Evolutionary conservation across 1,140 invertebrate species (phyloP).

Genomic region (Wiebesia pumilae): DNA sequence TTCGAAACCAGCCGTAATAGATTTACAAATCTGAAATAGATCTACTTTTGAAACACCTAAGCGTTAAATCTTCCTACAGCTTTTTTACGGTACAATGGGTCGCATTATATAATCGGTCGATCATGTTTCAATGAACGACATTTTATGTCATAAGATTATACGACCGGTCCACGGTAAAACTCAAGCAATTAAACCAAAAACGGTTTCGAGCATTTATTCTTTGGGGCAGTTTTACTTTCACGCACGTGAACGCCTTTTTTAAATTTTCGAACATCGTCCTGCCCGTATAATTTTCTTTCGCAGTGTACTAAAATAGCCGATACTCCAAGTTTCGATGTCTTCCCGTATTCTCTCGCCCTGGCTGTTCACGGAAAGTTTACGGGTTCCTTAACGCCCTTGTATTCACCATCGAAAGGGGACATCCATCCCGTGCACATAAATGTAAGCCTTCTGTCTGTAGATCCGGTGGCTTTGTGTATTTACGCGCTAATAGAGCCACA

Average conservation of each 20-base stretch:
- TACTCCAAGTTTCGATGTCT: neutral
- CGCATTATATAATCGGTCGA: neutral
- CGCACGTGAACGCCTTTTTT: neutral
- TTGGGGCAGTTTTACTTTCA: neutral
- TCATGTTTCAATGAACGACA: neutral
- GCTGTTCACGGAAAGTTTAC: constrained; percentile 21
- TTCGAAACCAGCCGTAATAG: neutral
- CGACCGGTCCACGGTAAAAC: neutral
- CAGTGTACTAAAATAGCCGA: neutral
- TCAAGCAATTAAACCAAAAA: neutral
- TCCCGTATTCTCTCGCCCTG: neutral
- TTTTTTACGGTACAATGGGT: neutral
- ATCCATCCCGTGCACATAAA: neutral
- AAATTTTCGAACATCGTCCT: neutral
- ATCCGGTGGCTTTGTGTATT: neutral
- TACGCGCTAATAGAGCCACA: constrained; percentile 26
- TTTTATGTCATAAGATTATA: neutral
- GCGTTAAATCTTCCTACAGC: neutral
- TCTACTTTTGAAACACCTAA: neutral
- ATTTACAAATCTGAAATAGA: neutral
- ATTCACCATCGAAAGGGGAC: neutral
- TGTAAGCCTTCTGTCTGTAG: constrained; percentile 22
- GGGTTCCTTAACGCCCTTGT: neutral
- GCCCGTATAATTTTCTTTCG: neutral
- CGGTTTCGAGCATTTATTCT: neutral